Percentiles rank a stretch among this genome's conserved stretches.
Evolutionary conservation across 2,888 invertebrate species (phyloP).

Genomic region (Caradrina clavipalpis): DNA sequence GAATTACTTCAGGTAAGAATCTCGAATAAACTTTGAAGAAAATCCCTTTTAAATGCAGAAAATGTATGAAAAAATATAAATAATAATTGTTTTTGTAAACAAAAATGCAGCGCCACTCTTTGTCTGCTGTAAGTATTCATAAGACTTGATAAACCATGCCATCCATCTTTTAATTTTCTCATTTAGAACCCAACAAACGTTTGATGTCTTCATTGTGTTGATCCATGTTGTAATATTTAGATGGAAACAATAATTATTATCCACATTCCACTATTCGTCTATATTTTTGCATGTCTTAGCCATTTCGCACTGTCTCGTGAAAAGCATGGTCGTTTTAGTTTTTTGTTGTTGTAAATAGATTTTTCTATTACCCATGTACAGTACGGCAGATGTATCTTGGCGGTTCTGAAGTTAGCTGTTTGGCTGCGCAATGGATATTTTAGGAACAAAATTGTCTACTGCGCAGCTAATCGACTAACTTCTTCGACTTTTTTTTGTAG

Average conservation of each 20-base stretch:
- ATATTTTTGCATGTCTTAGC: constrained; percentile 53
- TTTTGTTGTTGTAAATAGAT: constrained; percentile 27
- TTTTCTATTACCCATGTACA: not conserved
- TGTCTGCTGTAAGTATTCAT: constrained; percentile 54
- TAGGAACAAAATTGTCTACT: no score
- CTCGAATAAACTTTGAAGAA: constrained; percentile 25
- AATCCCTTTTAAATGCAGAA: not conserved
- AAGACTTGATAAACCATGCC: constrained; percentile 20
- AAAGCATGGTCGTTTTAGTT: constrained; percentile 57
- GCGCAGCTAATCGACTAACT: no score
- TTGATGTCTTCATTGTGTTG: constrained; percentile 44
- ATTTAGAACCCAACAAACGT: constrained; percentile 39
- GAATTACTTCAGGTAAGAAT: constrained; percentile 94
- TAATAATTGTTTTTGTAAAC: constrained; percentile 46
- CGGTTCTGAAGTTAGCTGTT: no score
- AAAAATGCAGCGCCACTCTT: constrained; percentile 57
- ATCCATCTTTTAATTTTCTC: constrained; percentile 40
- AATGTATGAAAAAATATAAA: constrained; percentile 7
- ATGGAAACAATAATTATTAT: not conserved
- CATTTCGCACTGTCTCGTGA: constrained; percentile 55
- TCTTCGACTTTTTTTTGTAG: no score
- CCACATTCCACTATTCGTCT: constrained; percentile 7
- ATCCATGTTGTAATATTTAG: not conserved
- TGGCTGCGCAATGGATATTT: no score
- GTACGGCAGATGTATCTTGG: no score